Evolutionary conservation across 2,797 vertebrate genomes (phyloP), one percentile per base, ranked within the genome.

Genomic region (Pyrocephalus nanus): DNA sequence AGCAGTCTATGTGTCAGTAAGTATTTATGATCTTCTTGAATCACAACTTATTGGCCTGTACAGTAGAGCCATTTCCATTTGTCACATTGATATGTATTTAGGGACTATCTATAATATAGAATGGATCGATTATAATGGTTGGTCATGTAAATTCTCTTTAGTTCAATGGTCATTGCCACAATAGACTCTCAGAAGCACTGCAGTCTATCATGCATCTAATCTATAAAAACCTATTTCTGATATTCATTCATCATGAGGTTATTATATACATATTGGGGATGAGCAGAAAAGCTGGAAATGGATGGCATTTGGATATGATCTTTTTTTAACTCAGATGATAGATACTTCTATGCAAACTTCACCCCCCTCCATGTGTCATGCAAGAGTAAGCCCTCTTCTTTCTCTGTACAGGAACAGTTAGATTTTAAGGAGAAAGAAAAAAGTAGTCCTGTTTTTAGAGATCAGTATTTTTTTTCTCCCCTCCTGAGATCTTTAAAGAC

Each of bases 131-230:
- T 84, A 42, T 86, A 94, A 88, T 66, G 62, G 89, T 86, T 61
- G 45, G 75, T 91, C 85, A 73, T 66, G 85, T 95, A 95, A 95
- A 94, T 96, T 93, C 60, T 92, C 62, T 78, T 90, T 91, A 90
- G 66, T 84, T 92, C 89, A 95, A 84, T 60, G 82, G 66, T 81
- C 70, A 92, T 70, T 90, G 66, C 51, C 66, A 81, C 82, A 88
- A 83, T 9, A 95, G 82, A 86, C 73, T 93, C 92, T 73, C 82
- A 92, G 82, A 91, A 94, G 47, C 65, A 69, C 73, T 60, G 26
- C 45, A 93, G 72, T 92, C 47, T 53, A 55, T 95, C 70, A 90
- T 42, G 36, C 29, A 53, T 61, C 47, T 90, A 72, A 91, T 72
- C 72, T 93, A 88, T 45, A 83, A 54, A 91, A 97, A 75, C 27